Conservation (phyloP, 2,888 invertebrate species). For the Netelia inedita region DNA sequence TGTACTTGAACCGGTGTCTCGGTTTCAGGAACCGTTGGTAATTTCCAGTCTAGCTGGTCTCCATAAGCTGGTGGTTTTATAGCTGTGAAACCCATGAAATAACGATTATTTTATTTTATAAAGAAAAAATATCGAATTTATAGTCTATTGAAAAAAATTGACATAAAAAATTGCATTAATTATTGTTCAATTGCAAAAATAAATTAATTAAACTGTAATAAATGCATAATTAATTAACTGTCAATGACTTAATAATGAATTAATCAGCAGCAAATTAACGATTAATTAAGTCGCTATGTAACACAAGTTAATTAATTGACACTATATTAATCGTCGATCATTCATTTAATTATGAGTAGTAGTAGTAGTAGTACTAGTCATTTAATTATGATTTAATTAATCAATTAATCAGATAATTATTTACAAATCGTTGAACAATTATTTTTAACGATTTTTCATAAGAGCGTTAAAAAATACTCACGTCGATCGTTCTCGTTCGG, state of each 20-base stretch:
- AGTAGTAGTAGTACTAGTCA: no score
- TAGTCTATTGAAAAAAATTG: no score
- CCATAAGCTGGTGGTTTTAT: conserved; percentile 74
- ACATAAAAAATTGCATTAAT: neutral
- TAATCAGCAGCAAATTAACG: no score
- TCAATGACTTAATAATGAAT: conserved; percentile 1
- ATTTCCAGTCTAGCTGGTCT: conserved; percentile 77
- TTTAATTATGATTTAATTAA: neutral
- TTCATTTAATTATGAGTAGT: neutral
- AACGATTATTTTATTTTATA: no score
- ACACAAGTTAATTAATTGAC: no score
- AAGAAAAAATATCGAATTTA: no score
- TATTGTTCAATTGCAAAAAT: neutral
- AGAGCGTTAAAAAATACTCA: conserved; percentile 66
- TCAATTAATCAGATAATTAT: no score
- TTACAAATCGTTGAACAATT: no score
- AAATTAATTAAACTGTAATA: no score
- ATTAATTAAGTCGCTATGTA: no score
- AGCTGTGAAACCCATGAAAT: conserved; percentile 67
- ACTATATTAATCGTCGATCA: neutral
- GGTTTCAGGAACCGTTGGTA: conserved; percentile 57
- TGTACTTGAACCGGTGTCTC: conserved; percentile 46
- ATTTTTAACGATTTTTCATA: no score
- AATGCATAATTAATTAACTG: neutral
- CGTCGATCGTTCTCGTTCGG: conserved; percentile 79